A percentile compares a stretch with the other conserved stretches of the same genome.
Evolutionary conservation across 2,113 vertebrate species (phyloP).

Genomic region (Tamias sibiricus): DNA sequence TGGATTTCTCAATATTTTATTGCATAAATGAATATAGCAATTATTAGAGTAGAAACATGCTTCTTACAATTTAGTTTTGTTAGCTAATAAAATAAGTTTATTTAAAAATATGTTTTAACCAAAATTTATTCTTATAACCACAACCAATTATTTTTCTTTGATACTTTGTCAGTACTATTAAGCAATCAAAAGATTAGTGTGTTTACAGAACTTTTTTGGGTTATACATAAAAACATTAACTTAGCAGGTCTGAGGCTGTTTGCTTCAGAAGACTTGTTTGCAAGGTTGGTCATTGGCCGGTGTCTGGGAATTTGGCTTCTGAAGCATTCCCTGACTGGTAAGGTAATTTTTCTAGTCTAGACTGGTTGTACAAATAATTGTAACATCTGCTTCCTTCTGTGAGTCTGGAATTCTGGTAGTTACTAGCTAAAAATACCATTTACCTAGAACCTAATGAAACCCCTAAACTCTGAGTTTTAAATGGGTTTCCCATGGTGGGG

Average conservation of each 20-base stretch:
- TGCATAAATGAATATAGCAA: slow-evolving; percentile 80
- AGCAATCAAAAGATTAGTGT: background rate
- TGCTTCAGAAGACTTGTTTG: background rate
- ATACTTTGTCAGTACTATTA: background rate
- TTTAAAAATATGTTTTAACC: slow-evolving; percentile 51
- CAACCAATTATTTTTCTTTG: background rate
- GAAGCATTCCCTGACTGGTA: background rate
- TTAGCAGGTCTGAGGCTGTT: background rate
- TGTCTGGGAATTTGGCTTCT: background rate
- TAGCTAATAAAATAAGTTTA: slow-evolving; percentile 74
- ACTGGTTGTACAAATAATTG: background rate
- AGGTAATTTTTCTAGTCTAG: background rate
- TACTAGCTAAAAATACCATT: background rate
- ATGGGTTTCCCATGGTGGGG: background rate
- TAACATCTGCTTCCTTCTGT: slow-evolving; percentile 17
- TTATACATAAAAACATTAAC: background rate
- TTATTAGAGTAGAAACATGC: slow-evolving; percentile 80
- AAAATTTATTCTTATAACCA: background rate
- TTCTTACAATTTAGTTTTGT: slow-evolving; percentile 80
- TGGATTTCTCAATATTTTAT: slow-evolving; percentile 83
- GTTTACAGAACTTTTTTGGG: background rate
- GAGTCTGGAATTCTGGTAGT: background rate
- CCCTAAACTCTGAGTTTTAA: background rate
- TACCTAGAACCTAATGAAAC: background rate
- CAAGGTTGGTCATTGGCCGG: background rate